Base-by-base conservation (phyloP, 2,113 vertebrate species). In the Cettia cetti region DNA sequence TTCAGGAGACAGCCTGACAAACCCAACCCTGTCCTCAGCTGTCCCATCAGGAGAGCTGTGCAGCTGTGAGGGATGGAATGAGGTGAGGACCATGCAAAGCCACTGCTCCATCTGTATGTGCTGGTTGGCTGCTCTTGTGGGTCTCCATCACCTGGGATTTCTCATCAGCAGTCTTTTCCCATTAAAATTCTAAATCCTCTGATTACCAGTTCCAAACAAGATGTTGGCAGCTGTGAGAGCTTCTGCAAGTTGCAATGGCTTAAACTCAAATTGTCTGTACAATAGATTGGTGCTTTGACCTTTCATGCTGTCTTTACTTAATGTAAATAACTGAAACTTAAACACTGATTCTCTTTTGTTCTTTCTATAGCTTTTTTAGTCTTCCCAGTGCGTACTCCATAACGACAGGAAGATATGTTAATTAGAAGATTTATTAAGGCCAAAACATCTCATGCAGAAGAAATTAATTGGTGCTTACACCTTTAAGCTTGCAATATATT, bases 361-460 rank as follows among this genome's bases (percentile, higher is more conserved):
- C 96, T 97, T 97, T 97, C 97, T 97, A 84, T 98, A 99, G 98
- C 98, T 98, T 98, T 96, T 99, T 98, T 98, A 98, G 98, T 98
- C 98, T 98, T 82, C 98, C 98, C 89, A 98, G 97, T 95, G 97
- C 98, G 61, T 98, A 97, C 97, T 98, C 98, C 98, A 97, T 98
- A 98, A 98, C 98, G 88, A 96, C 98, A 97, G 98, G 98, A 98
- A 98, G 98, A 98, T 96, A 98, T 97, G 97, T 98, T 98, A 98
- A 98, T 98, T 98, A 98, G 98, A 98, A 98, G 98, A 98, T 95
- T 97, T 98, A 93, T 96, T 98, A 95, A 97, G 94, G 87, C 96
- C 65, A 89, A 93, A 96, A 86, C 95, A 95, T 81, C 92, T 92
- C 89, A 92, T 91, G 89, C 96, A 95, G 96, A 97, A 96, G 97